Evolutionary conservation across 2,113 vertebrate genomes (phyloP).

Genomic region (Odocoileus virginianus): DNA sequence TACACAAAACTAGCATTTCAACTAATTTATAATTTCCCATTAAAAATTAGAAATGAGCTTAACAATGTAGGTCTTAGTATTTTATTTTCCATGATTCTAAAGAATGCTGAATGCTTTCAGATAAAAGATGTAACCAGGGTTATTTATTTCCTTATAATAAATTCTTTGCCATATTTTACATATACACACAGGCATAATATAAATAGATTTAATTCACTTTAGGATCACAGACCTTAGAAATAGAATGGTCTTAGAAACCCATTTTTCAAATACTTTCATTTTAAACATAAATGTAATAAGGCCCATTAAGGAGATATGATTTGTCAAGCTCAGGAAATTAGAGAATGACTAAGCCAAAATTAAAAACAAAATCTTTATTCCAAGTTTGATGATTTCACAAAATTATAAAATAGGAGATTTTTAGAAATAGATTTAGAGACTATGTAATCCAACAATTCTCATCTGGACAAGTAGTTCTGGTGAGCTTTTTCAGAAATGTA

Average conservation of each 20-base stretch:
- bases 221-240: constrained; percentile 37
- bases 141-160: constrained; percentile 77
- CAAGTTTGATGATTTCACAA: not conserved
- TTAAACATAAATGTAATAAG: constrained; percentile 14
- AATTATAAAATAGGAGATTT: not conserved
- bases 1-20: constrained; percentile 69
- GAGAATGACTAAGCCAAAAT: not conserved
- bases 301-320: not conserved
- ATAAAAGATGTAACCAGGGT: constrained; percentile 76
- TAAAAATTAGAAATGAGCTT: constrained; percentile 76
- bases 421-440: not conserved
- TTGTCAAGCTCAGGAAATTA: not conserved
- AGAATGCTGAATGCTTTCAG: constrained; percentile 63
- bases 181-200: constrained; percentile 51
- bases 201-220: constrained; percentile 73
- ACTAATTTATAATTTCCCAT: constrained; percentile 61
- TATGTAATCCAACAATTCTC: not conserved
- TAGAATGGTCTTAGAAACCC: constrained; percentile 8
- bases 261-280: not conserved
- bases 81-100: constrained; percentile 77
- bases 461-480: not conserved
- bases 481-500: not conserved
- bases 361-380: not conserved
- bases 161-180: constrained; percentile 73
- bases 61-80: constrained; percentile 72